These are phyloP conservation scores for Buceros bicornis DNA, from an alignment of 2,797 vertebrate species.

Conservation along the genomic window DNA sequence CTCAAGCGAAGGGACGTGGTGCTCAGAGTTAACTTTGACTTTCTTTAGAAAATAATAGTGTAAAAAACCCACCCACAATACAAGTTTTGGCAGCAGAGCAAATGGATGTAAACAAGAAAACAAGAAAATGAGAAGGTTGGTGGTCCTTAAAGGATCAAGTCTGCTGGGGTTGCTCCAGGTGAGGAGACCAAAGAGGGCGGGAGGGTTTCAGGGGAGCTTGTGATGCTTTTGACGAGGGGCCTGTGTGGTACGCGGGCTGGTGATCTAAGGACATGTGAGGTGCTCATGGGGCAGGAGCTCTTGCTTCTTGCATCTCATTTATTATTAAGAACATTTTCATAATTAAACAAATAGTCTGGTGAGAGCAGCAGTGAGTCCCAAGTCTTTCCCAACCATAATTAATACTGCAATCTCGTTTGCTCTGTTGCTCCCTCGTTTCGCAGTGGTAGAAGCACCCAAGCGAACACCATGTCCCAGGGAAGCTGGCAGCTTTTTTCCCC, in stretches of 20 bases:
- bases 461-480: fast-evolving
- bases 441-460: background rate
- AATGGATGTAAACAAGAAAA: background rate
- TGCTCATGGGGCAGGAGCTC: background rate
- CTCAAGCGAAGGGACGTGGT: background rate
- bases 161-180: background rate
- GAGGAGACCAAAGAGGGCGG: background rate
- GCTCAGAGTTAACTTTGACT: background rate
- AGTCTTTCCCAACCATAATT: background rate
- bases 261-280: background rate
- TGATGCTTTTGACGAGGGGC: background rate
- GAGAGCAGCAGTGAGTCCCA: background rate
- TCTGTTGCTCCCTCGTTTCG: background rate
- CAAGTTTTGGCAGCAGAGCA: background rate
- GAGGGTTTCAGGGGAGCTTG: background rate
- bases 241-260: background rate
- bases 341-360: background rate
- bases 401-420: background rate
- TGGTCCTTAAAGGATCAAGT: background rate
- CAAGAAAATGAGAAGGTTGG: background rate
- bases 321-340: background rate
- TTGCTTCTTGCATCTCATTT: background rate
- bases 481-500: background rate
- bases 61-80: background rate
- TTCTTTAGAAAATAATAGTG: background rate